phyloP scores from a whole-genome alignment of 2,113 vertebrate genomes.

The Cisticola juncidis region DNA sequence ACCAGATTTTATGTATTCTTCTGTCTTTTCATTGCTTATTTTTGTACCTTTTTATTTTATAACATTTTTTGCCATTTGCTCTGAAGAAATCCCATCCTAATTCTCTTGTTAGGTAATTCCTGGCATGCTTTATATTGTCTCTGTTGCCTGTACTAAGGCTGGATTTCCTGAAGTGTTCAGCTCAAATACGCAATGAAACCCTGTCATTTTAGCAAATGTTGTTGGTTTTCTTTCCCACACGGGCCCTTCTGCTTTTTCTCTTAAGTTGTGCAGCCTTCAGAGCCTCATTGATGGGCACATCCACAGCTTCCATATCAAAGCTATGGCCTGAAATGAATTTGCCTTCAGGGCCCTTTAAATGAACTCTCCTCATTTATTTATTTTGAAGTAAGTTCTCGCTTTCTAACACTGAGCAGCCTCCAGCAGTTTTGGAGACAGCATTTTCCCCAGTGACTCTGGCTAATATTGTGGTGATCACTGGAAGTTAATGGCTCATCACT shows the following conservation, averaged over 20 bases:
- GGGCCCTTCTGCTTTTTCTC: conserved; percentile 34
- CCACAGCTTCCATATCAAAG: neutral
- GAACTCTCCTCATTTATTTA: conserved; percentile 42
- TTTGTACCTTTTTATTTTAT: conserved; percentile 10
- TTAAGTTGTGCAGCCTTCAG: neutral
- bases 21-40: neutral
- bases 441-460: neutral
- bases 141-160: neutral
- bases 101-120: conserved; percentile 42
- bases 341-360: conserved; percentile 29
- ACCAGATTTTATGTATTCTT: neutral
- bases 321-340: neutral
- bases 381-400: neutral
- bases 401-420: conserved; percentile 23
- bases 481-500: neutral
- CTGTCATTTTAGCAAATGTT: neutral
- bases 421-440: neutral
- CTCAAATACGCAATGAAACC: neutral
- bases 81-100: conserved; percentile 30
- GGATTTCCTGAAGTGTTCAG: conserved; percentile 50
- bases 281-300: neutral
- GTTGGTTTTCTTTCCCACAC: conserved; percentile 33
- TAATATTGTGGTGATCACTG: neutral
- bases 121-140: neutral
- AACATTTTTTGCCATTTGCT: neutral